Conservation (phyloP, 1,140 invertebrate genomes). For the Caligus rogercresseyi region DNA sequence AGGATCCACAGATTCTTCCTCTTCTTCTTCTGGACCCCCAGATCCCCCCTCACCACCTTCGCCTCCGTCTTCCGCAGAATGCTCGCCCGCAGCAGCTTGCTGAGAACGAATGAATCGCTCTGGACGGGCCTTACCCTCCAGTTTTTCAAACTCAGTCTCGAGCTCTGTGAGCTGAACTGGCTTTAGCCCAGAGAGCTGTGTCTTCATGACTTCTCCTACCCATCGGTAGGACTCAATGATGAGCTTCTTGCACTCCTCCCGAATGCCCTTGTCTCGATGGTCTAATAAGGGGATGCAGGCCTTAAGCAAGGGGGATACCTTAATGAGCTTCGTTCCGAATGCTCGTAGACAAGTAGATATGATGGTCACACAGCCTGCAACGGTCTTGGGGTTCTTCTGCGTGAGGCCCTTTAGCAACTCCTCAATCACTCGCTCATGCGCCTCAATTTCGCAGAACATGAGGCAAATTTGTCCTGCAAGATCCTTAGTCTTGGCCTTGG, state of each 20-base stretch:
- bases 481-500: slow-evolving; percentile 78
- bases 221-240: slow-evolving; percentile 81
- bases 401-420: slow-evolving; percentile 73
- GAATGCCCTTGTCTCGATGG: slow-evolving; percentile 73
- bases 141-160: slow-evolving; percentile 65
- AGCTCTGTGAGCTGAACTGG: slow-evolving; percentile 70
- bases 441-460: slow-evolving; percentile 91
- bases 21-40: slow-evolving; percentile 23
- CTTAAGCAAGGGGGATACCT: slow-evolving; percentile 72
- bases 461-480: slow-evolving; percentile 67
- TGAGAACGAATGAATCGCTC: slow-evolving; percentile 58
- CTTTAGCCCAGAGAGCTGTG: slow-evolving; percentile 66
- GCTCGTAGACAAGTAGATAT: slow-evolving; percentile 5
- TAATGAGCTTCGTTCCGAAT: slow-evolving; percentile 80
- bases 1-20: slow-evolving; percentile 49
- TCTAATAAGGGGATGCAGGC: slow-evolving; percentile 62
- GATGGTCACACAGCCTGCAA: slow-evolving; percentile 7
- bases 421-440: slow-evolving; percentile 72
- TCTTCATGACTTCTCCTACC: slow-evolving; percentile 67
- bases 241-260: slow-evolving; percentile 74
- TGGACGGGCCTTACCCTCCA: slow-evolving; percentile 49
- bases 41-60: slow-evolving; percentile 24
- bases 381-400: slow-evolving; percentile 87
- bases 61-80: slow-evolving; percentile 37
- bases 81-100: slow-evolving; percentile 25